These are phyloP conservation scores for Acrocephalus arundinaceus DNA, from an alignment of 2,113 vertebrate genomes.

Conservation along the genomic window DNA sequence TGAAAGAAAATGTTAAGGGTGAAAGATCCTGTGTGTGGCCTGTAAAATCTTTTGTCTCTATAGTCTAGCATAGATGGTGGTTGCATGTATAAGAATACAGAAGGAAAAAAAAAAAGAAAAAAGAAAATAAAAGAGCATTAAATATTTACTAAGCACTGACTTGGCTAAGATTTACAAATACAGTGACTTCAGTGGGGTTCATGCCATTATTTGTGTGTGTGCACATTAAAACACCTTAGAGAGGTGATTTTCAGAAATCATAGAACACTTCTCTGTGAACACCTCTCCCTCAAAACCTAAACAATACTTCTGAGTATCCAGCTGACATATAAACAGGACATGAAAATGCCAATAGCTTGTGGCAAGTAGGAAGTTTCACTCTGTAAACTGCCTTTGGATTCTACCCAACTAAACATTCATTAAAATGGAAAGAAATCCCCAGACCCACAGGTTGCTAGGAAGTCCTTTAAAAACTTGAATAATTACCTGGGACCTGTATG, in stretches of 20 bases:
- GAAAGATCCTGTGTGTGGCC: neutral
- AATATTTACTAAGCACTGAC: neutral
- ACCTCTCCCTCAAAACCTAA: neutral
- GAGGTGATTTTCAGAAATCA: neutral
- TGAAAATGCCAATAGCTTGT: slow-evolving; percentile 7
- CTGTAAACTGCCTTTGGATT: slow-evolving; percentile 19
- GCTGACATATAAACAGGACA: slow-evolving; percentile 3
- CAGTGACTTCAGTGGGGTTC: neutral
- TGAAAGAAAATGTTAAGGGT: slow-evolving; percentile 6
- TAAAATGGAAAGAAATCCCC: neutral
- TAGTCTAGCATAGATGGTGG: neutral
- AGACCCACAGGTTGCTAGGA: neutral
- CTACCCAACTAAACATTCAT: neutral
- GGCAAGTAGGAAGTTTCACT: neutral
- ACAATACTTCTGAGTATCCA: neutral
- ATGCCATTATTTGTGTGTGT: neutral
- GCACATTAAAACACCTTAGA: neutral
- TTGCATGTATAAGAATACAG: neutral
- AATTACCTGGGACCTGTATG: neutral
- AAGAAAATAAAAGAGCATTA: neutral
- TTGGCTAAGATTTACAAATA: neutral
- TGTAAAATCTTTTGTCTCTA: neutral
- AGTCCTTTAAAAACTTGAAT: neutral
- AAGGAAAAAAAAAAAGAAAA: fast-evolving
- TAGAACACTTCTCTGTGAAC: neutral